Base-by-base conservation (phyloP, 2,113 vertebrate genomes). In the Gnathonemus echidnorhynchus region DNA sequence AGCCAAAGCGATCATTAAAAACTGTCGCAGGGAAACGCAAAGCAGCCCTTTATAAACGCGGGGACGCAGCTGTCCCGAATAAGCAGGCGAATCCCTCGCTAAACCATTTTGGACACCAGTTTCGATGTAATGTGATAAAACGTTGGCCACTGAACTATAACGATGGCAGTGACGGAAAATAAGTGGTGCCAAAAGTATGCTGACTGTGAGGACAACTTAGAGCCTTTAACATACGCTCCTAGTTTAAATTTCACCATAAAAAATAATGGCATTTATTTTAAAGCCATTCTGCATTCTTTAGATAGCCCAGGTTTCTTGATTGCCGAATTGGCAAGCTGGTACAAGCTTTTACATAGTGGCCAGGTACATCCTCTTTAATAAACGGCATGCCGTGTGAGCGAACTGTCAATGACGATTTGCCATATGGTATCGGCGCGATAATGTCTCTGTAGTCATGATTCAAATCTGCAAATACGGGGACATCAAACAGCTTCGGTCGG, bases 1-100 rank as follows among this genome's bases (percentile, higher is more conserved):
- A 56, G 86, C 48, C 86, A 53, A 87, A 6, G 10, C n/a, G 86
- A 58, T 58, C 56, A 48, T 46, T 88, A 66, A 88, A 88, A 48
- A 24, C 3, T 46, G 58, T 39, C 56, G 35, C 74, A 42, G 48
- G 52, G 35, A 89, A 52, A n/a, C 35, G 87, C 87, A 66, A 39
- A 35, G 87, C 87, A 62, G 27, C 21, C 31, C 39, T 53, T 89
- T 53, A 13, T 70, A 52, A 89, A 35, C 11, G 46, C 27, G 10
- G 27, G 66, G 88, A 52, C 50, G 88, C 70, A 56, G 74, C 89
- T 48, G 88, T 74, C 56, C 45, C 35, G 17, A 35, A 62, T 58
- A 58, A 56, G 15, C 31, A 15, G 15, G 50, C 27, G n/a, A 58
- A 39, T 88, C 50, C 56, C 35, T 58, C 56, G 7, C 35, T 66